Evolutionary conservation across 2,113 vertebrate species (phyloP), one percentile per base, ranked within the genome.

Genomic region (Laticauda laticaudata): DNA sequence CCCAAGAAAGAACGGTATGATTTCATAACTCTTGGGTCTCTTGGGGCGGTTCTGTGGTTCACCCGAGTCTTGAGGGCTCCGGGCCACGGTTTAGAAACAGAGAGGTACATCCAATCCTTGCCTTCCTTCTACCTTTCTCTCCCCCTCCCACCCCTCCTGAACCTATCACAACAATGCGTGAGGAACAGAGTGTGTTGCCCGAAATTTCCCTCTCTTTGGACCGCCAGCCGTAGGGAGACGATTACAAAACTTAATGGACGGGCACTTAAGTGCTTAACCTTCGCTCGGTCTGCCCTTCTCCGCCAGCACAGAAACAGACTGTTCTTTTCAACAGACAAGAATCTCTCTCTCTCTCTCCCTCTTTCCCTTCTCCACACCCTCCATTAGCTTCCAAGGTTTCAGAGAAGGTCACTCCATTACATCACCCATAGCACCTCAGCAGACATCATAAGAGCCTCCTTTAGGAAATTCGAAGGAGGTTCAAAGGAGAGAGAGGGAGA

Each of bases 161-260:
- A 96, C 92, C 95, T 93, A 20, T 96, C 92, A 91, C 88, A 93
- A 75, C 89, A 48, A 48, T 8, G 92, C 94, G 95, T 96, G 94
- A 97, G 96, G 95, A 97, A 96, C 95, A 96, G 95, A 96, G 94
- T 94, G 97, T 96, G 94, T 95, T 85, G 92, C 94, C 61, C 4
- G 61, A 64, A 64, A 61, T 29, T 61, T 94, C 94, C 95, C 95
- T 94, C 95, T 69, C 90, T 86, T 90, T 91, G 94, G 96, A 95
- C 96, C 91, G 95, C 95, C 94, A 92, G 95, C 96, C 89, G 6
- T 95, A 34, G 64, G 92, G 93, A 96, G 96, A 94, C 93, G 61
- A 94, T 90, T 93, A 92, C 87, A 51, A 57, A 34, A 92, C 94
- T n/a, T 95, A 97, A 97, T 96, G 97, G 96, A 95, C 96, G 96